Percentiles rank a stretch among this genome's conserved stretches.
These are phyloP conservation scores for Caretta caretta DNA, from an alignment of 2,113 vertebrate genomes.

Conservation along the genomic window DNA sequence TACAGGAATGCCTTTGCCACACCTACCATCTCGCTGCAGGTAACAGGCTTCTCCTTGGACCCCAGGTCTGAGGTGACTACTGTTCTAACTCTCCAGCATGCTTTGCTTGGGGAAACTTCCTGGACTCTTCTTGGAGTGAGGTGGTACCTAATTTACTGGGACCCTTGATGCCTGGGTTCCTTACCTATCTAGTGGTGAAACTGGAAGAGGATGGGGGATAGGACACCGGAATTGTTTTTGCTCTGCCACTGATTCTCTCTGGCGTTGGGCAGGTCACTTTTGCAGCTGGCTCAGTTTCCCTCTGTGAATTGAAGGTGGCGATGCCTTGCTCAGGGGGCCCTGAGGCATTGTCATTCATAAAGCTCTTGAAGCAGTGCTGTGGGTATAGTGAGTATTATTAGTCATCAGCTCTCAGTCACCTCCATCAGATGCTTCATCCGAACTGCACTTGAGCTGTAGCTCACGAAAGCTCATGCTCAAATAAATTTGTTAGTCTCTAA, in stretches of 20 bases:
- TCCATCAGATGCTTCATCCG: background rate
- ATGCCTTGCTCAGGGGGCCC: background rate
- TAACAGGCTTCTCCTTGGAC: conserved; percentile 50
- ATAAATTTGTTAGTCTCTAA: too few relatives aligned
- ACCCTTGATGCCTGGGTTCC: background rate
- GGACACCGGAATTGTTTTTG: background rate
- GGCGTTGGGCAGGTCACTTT: background rate
- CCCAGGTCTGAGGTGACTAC: background rate
- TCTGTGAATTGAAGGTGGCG: background rate
- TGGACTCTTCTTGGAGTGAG: background rate
- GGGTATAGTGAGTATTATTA: background rate
- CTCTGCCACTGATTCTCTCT: background rate
- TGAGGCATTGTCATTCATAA: background rate
- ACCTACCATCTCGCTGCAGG: conserved; percentile 97
- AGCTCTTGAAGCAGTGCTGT: background rate
- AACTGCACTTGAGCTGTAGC: background rate
- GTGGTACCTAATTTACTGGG: fast-evolving
- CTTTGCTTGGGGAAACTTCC: background rate
- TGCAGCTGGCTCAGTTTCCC: fast-evolving
- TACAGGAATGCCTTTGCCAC: conserved; percentile 97
- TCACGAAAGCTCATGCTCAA: too few relatives aligned
- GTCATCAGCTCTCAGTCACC: background rate
- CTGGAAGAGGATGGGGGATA: background rate
- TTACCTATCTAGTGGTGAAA: background rate
- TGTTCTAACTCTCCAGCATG: background rate